Base-by-base conservation (phyloP, 2,797 vertebrate species). In the Bothrops alternatus region DNA sequence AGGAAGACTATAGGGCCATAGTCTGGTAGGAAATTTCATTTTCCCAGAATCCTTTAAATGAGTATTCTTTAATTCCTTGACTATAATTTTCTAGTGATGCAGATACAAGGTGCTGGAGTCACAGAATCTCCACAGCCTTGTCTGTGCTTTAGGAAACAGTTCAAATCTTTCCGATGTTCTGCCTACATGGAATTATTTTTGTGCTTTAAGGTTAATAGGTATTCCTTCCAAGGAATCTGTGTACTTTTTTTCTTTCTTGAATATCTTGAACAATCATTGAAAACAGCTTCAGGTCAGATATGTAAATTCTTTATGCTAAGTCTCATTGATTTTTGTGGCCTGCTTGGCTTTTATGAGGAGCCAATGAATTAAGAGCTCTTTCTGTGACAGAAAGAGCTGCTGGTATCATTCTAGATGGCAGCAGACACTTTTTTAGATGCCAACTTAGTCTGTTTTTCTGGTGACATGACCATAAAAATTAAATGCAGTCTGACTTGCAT, bases 391-490 rank as follows among this genome's bases (percentile, higher is more conserved):
- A 94, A 58, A 78, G 25, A 90, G 5, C 87, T 12, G 0, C 86
- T 90, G 69, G 93, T 95, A 93, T 86, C 73, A 28, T 95, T 95
- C 57, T 87, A 92, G 88, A 91, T 56, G 56, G 61, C 86, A 6
- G 5, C 47, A 90, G 6, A 13, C 63, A 23, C 55, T 87, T 86
- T 87, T n/a, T 95, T 85, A 87, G 56, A 18, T 94, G 65, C 89
- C 57, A 90, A 87, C 94, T 92, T 95, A 95, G 95, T 94, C 87
- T 88, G 6, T 91, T 94, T 65, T 37, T 93, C 61, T 90, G 85
- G 60, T 90, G 92, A 89, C 86, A 65, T 92, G 56, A 26, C 69
- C 85, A 93, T 93, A 94, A 96, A 92, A 90, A 92, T 91, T 92
- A 94, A 91, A 26, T 92, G 93, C 93, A 73, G 25, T 2, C 63